phyloP scores from a whole-genome alignment of 1,140 invertebrate species.

The Aphis craccivora region DNA sequence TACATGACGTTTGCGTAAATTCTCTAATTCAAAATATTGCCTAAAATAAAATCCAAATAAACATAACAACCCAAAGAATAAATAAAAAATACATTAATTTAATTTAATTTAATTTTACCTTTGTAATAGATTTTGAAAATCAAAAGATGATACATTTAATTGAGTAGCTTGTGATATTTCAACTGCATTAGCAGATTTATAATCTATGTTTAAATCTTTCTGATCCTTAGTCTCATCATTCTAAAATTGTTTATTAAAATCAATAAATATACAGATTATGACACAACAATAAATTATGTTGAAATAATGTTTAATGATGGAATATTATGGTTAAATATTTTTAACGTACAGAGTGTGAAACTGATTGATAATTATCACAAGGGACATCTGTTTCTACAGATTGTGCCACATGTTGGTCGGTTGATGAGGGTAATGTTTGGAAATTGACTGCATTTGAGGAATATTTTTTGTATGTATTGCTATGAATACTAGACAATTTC shows the following conservation, averaged over 20 bases:
- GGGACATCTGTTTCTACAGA: neutral
- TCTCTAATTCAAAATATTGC: constrained; percentile 48
- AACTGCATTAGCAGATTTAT: neutral
- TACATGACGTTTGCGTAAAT: constrained; percentile 48
- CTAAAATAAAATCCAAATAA: neutral
- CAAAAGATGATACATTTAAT: constrained; percentile 23
- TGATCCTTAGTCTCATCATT: constrained; percentile 35
- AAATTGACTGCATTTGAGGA: constrained; percentile 35
- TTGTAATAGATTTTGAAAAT: constrained; percentile 40
- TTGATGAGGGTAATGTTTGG: constrained; percentile 7
- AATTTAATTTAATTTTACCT: neutral
- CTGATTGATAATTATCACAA: constrained; percentile 22
- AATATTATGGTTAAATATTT: neutral
- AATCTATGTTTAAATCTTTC: constrained; percentile 27
- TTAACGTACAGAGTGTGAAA: neutral
- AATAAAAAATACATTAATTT: constrained; percentile 15
- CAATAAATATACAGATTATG: neutral
- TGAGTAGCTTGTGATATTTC: neutral
- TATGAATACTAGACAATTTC: constrained; percentile 53
- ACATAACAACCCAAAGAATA: neutral
- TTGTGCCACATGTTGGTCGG: constrained; percentile 16
- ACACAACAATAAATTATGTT: neutral
- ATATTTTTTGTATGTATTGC: constrained; percentile 43
- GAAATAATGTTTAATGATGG: neutral
- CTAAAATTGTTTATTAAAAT: neutral